Percentiles rank a stretch among this genome's conserved stretches.
phyloP scores from a whole-genome alignment of 2,888 invertebrate species.

The Troides aeacus region DNA sequence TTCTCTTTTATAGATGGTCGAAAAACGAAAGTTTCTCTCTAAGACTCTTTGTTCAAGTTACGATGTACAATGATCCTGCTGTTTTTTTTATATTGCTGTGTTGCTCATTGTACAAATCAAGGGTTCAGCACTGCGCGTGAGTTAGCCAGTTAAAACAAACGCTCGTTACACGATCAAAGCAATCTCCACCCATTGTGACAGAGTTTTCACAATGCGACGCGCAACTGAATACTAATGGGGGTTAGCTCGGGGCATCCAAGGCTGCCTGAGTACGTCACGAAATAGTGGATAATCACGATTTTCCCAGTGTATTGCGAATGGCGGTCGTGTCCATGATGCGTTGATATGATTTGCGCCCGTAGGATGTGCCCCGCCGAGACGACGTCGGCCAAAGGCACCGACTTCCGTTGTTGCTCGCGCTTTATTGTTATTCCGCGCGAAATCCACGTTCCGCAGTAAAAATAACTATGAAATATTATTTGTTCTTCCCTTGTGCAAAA shows the following conservation, averaged over 20 bases:
- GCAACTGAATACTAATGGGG: slow-evolving; percentile 46
- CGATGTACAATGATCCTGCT: too few relatives aligned
- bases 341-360: slow-evolving; percentile 43
- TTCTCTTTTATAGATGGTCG: too few relatives aligned
- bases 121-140: slow-evolving; percentile 1
- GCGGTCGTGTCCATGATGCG: slow-evolving; percentile 47
- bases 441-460: slow-evolving; percentile 20
- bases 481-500: neutral
- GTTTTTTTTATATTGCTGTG: neutral
- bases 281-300: slow-evolving; percentile 43
- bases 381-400: slow-evolving; percentile 57
- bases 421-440: slow-evolving; percentile 42
- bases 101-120: neutral
- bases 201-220: slow-evolving; percentile 27
- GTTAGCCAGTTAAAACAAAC: slow-evolving; percentile 15
- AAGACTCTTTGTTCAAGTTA: too few relatives aligned
- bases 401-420: slow-evolving; percentile 56
- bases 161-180: slow-evolving; percentile 17
- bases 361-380: slow-evolving; percentile 36
- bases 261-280: slow-evolving; percentile 60
- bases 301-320: slow-evolving; percentile 51
- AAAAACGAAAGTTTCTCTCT: too few relatives aligned
- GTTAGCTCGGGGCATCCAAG: slow-evolving; percentile 53
- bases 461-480: slow-evolving; percentile 1
- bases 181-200: slow-evolving; percentile 23